Base-by-base conservation (phyloP, 2,797 vertebrate species). In the Melanotaenia boesemani region DNA sequence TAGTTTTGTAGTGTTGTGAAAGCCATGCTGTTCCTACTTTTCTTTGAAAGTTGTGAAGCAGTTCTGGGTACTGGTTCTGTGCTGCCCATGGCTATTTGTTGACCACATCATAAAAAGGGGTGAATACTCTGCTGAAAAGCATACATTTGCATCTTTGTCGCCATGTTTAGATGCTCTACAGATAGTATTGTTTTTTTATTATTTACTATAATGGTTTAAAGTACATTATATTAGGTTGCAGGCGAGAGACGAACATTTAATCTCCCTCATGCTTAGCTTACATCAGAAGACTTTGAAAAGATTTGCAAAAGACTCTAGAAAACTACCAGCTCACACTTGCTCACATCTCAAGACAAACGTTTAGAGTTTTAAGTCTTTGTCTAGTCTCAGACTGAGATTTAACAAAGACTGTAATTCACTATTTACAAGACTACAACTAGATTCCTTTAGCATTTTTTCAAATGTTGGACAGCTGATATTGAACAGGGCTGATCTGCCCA, bases 1-100 rank as follows among this genome's bases (percentile, higher is more conserved):
- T 8, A 7, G 12, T 55, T 76, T 60, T 72, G 81, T 80, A 54
- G 73, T 76, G 77, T 78, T 68, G 63, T 77, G 76, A 67, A 81
- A 76, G 64, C 73, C 63, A 64, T 80, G 84, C 61, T 81, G 72
- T 74, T 87, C 36, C 70, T 65, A 75, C 65, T 73, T 88, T 86
- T 85, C 78, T 67, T 66, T 87, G 86, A 81, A 90, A 91, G 82
- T 80, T 63, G 76, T 74, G 78, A 89, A 85, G 74, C 12, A 10
- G 62, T 89, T 90, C 78, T 65, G 66, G 79, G 86, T 76, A 84
- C 59, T 78, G 81, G 68, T 75, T 77, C 77, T 76, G 70, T 6
- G 58, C 50, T 48, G 78, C 76, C 69, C 54, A 30, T 18, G 83
- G 70, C 63, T 36, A 44, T 72, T 81, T 85, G 81, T 82, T 78